phyloP scores from a whole-genome alignment of 2,888 invertebrate species.

The Tipula vernalis region DNA sequence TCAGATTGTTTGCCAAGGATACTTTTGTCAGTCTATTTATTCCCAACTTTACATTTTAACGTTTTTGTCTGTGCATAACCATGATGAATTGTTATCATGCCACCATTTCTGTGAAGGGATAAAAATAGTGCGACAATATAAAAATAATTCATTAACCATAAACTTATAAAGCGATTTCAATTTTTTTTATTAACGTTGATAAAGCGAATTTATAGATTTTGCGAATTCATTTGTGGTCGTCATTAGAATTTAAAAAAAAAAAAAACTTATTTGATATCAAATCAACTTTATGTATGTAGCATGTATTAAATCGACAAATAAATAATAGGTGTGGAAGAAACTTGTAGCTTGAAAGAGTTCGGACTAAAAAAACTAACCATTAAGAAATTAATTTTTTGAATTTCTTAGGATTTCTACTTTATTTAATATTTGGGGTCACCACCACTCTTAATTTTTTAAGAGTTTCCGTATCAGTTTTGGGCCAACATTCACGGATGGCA shows the following conservation, averaged over 20 bases:
- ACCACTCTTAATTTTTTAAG: too few species aligned
- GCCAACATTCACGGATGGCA: too few species aligned
- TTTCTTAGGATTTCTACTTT: too few species aligned
- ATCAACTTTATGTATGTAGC: background rate
- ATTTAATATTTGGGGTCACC: too few species aligned
- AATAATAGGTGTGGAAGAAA: too few species aligned
- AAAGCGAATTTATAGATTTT: background rate
- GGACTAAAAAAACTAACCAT: too few species aligned
- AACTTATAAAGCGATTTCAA: background rate
- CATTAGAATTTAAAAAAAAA: background rate
- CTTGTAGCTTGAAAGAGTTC: too few species aligned
- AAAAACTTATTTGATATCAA: background rate
- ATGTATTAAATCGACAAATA: background rate
- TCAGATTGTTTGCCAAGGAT: background rate
- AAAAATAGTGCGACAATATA: background rate
- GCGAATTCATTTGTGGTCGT: background rate
- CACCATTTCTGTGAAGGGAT: background rate
- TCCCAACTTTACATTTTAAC: background rate
- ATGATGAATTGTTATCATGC: too few species aligned
- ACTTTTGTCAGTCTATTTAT: background rate
- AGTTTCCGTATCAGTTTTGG: too few species aligned
- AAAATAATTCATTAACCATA: background rate
- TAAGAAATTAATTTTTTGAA: too few species aligned
- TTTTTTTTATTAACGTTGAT: background rate
- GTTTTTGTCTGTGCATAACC: background rate